A percentile compares a stretch with the other conserved stretches of the same genome.
Conservation (phyloP, 2,113 vertebrate species). For the Grantiella picta region DNA sequence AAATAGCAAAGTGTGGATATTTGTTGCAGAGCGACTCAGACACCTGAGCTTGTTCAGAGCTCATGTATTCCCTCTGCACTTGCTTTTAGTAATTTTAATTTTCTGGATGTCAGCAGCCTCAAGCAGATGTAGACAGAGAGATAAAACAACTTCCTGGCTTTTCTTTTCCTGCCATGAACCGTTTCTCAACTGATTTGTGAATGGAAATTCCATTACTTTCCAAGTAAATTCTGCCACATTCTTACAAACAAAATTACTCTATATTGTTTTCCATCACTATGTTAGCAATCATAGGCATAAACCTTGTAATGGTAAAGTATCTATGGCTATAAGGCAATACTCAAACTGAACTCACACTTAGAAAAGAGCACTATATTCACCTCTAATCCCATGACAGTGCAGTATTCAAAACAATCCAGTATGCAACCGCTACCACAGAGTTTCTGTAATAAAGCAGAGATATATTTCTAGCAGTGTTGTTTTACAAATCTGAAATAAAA, state of each 20-base stretch:
- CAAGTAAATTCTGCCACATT: not conserved
- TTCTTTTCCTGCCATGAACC: not conserved
- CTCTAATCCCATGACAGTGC: not conserved
- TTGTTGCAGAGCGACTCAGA: not conserved
- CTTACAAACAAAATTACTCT: not conserved
- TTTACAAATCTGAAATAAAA: accelerated
- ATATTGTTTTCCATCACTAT: not conserved
- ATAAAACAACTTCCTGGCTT: not conserved
- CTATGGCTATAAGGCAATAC: not conserved
- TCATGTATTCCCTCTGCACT: not conserved
- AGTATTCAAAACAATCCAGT: not conserved
- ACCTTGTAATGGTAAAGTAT: not conserved
- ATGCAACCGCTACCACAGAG: not conserved
- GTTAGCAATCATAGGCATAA: not conserved
- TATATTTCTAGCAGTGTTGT: not conserved
- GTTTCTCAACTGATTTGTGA: not conserved
- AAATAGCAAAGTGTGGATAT: not conserved
- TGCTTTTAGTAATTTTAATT: not conserved
- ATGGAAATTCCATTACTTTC: not conserved
- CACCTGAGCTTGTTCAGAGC: not conserved
- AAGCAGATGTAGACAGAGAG: not conserved
- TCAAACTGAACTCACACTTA: not conserved
- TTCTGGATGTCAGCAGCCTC: not conserved
- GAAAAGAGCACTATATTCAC: not conserved
- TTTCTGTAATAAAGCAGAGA: not conserved